Percentiles rank a stretch among this genome's conserved stretches.
phyloP scores from a whole-genome alignment of 2,797 vertebrate species.

The Xenops minutus region DNA sequence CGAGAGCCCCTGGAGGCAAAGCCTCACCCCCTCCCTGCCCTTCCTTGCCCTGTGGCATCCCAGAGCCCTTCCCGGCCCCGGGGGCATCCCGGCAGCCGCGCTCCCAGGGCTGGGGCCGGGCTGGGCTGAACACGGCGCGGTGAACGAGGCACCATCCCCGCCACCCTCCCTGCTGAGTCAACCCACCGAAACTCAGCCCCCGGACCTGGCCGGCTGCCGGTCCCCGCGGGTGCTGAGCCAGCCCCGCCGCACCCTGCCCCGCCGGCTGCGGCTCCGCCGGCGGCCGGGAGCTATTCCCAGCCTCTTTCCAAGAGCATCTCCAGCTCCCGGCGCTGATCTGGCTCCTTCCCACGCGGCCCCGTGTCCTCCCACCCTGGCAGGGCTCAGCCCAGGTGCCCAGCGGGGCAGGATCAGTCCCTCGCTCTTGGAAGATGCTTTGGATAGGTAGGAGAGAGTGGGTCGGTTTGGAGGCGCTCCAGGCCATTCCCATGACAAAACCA shows the following conservation, averaged over 20 bases:
- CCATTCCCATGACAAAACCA: rapidly evolving
- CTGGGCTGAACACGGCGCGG: background rate
- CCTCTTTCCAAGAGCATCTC: background rate
- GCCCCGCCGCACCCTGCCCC: background rate
- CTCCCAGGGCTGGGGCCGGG: background rate
- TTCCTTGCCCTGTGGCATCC: background rate
- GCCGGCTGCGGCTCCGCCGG: background rate
- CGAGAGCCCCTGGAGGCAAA: background rate
- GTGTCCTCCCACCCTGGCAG: rapidly evolving
- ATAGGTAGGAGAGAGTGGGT: background rate
- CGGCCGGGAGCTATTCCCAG: background rate
- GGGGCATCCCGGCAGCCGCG: background rate
- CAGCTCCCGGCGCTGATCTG: background rate
- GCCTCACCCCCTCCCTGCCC: background rate
- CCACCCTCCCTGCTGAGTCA: conserved; percentile 52
- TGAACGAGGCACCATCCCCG: background rate
- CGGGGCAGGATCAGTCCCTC: background rate
- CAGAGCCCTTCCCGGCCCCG: background rate
- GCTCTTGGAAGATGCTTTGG: background rate
- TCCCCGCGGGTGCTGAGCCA: background rate
- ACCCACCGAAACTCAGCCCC: conserved; percentile 62
- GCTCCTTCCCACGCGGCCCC: background rate
- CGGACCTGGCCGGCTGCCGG: background rate
- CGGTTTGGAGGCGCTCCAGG: background rate
- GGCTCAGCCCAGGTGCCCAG: background rate